Conservation (phyloP, 2,113 vertebrate species). For the Dromiciops gliroides region DNA sequence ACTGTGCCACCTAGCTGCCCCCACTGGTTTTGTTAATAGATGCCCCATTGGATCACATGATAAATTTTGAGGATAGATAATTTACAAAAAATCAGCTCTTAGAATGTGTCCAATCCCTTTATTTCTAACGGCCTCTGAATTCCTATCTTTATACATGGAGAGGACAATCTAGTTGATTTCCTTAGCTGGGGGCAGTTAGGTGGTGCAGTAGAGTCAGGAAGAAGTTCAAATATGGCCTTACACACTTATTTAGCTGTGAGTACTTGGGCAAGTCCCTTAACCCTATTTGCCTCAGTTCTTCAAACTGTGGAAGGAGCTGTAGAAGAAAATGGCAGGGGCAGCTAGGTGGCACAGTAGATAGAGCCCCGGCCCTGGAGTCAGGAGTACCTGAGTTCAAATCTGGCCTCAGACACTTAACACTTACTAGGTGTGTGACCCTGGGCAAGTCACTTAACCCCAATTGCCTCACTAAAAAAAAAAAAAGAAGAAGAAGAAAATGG, state of each 20-base stretch:
- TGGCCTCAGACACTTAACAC: neutral
- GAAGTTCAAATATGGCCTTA: neutral
- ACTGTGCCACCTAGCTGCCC: too few species aligned
- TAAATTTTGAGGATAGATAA: neutral
- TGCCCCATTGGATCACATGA: neutral
- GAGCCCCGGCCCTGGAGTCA: neutral
- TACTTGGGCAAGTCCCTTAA: neutral
- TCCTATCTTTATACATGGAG: neutral
- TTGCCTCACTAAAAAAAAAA: too few species aligned
- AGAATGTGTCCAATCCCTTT: neutral
- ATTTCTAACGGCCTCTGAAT: neutral
- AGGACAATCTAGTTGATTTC: neutral
- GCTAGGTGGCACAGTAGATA: neutral
- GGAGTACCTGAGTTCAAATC: neutral
- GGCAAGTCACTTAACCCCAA: neutral
- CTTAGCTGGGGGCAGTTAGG: neutral
- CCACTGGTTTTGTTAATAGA: neutral
- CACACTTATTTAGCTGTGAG: neutral
- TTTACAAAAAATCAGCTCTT: neutral
- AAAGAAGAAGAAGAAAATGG: neutral
- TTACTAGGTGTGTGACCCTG: neutral
- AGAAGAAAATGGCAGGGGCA: too few species aligned
- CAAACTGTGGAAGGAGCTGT: too few species aligned
- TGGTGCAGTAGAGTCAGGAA: neutral
- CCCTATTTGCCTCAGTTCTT: neutral